Evolutionary conservation across 23 tunicate genomes (phyloP).

Genomic region (Halocynthia roretzi): DNA sequence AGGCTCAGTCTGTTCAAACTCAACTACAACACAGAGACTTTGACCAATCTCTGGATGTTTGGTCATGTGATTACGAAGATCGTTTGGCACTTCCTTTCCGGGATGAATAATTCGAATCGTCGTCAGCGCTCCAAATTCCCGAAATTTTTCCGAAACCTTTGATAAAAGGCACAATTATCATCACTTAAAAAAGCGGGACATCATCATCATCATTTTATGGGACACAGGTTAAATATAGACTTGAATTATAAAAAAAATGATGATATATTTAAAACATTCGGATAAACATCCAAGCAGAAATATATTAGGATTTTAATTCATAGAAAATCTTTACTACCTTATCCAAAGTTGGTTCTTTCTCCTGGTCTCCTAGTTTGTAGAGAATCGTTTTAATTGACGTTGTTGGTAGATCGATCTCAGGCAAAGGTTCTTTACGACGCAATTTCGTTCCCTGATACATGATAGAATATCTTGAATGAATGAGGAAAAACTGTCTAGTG

Average conservation of each 20-base stretch:
- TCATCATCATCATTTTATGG: not conserved
- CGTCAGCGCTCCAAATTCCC: slow-evolving; percentile 70
- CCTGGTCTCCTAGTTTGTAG: slow-evolving; percentile 53
- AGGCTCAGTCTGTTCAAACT: slow-evolving; percentile 82
- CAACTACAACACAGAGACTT: slow-evolving; percentile 82
- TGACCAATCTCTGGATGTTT: slow-evolving; percentile 97
- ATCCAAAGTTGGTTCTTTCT: slow-evolving; percentile 55
- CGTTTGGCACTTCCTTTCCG: slow-evolving; percentile 70
- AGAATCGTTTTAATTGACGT: slow-evolving; percentile 84
- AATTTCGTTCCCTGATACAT: slow-evolving; percentile 79
- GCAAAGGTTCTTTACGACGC: slow-evolving; percentile 77
- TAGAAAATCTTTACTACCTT: slow-evolving; percentile 33
- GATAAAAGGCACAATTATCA: not conserved
- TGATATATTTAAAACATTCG: not conserved
- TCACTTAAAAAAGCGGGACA: not conserved
- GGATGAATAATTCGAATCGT: slow-evolving; percentile 86
- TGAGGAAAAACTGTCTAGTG: not conserved
- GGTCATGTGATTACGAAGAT: slow-evolving; percentile 86
- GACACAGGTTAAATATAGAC: not conserved
- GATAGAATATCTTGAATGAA: not conserved
- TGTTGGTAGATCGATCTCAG: slow-evolving; percentile 92
- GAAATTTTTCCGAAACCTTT: slow-evolving; percentile 82
- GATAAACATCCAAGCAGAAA: not conserved
- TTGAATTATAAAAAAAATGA: not conserved
- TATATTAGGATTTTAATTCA: not conserved